Base-by-base conservation (phyloP, 2,888 invertebrate species). In the Frankliniella intonsa region DNA sequence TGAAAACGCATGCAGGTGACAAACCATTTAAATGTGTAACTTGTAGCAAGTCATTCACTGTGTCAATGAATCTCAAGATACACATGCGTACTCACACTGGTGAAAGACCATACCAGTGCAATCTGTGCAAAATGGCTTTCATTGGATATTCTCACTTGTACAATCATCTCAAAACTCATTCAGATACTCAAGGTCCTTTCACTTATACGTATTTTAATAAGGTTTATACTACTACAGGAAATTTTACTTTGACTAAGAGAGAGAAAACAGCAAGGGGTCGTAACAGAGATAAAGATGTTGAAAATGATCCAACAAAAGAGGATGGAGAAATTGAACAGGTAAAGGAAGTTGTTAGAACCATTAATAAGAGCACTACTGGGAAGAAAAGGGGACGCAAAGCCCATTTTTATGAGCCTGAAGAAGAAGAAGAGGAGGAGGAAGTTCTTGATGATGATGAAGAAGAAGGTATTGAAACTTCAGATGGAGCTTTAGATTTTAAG, bases 81-180 rank as follows among this genome's bases (percentile, higher is more conserved):
- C 69, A 69, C 22, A 69, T 69, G 69, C 69, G 69, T 22, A 69
- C 69, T n/a, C 69, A 69, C 22, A 69, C 69, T 22, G 69, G 69
- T 22, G 69, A 69, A 69, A 19, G 69, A 22, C 69, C 69, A 9
- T 69, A 69, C 69, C 69, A 69, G 22, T 69, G 69, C 22, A 69
- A 69, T 69, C 22, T 69, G n/a, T 69, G 69, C 22, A 69, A 69
- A 69, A 69, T 69, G 69, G 69, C 69, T 10, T 69, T 69, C 22
- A 69, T 69, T 69, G 69, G 69, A 22, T 69, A 69, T 22, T 69
- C 69, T 22, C 69, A 69, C 69, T 22, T 69, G 69, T 69, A 69
- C 22, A 69, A 69, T 10, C 69, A 69, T 22, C 69, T 69, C 11
- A 69, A 69, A 69, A 69, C 69, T 9, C 69, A 69, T 22, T 69